Evolutionary conservation across 2,888 invertebrate genomes (phyloP).

Genomic region (Hemaris fuciformis): DNA sequence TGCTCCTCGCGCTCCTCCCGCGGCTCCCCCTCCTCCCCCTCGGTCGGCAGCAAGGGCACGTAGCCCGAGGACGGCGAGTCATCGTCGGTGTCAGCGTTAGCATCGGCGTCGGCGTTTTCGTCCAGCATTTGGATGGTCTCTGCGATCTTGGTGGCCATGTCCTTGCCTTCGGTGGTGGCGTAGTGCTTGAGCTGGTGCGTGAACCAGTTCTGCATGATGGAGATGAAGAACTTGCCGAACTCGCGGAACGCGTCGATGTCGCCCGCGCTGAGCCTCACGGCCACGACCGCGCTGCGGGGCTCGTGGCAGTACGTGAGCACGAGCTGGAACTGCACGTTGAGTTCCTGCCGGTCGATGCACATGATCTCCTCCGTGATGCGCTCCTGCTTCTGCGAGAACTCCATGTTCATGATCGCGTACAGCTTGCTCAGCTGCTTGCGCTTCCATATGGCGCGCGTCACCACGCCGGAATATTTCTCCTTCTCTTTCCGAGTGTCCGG

Average conservation of each 20-base stretch:
- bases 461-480: conserved; percentile 40
- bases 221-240: conserved; percentile 53
- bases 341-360: conserved; percentile 27
- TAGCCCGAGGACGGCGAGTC: background rate
- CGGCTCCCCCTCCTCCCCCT: no score
- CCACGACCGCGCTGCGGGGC: conserved; percentile 34
- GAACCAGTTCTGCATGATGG: conserved; percentile 48
- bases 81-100: conserved; percentile 22
- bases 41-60: background rate
- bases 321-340: conserved; percentile 46
- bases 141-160: conserved; percentile 30
- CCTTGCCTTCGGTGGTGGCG: conserved; percentile 28
- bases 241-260: conserved; percentile 43
- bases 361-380: conserved; percentile 51
- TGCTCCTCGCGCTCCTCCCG: background rate
- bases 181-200: conserved; percentile 36
- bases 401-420: conserved; percentile 26
- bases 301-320: conserved; percentile 36
- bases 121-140: conserved; percentile 25
- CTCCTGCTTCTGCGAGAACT: conserved; percentile 43
- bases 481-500: conserved; percentile 38
- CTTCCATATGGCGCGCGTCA: conserved; percentile 54
- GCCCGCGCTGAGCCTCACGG: conserved; percentile 35
- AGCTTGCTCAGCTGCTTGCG: conserved; percentile 41
- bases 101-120: conserved; percentile 17